Evolutionary conservation across 2,113 vertebrate genomes (phyloP).

Genomic region (Plectropomus leopardus): DNA sequence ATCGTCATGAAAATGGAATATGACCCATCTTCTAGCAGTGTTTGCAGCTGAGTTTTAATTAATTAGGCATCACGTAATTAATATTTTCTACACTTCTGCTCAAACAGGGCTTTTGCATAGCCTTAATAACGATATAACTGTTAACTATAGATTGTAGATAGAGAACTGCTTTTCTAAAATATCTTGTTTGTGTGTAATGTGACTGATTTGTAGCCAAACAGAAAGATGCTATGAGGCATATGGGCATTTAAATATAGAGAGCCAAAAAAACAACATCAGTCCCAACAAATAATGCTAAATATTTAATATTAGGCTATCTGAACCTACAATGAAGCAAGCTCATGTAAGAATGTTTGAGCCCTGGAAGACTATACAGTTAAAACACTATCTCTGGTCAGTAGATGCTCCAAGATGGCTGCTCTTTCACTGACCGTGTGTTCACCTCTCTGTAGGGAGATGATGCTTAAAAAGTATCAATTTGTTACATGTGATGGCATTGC

Average conservation of each 20-base stretch:
- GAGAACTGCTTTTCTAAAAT: neutral
- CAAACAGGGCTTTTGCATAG: neutral
- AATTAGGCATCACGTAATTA: neutral
- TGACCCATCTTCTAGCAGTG: neutral
- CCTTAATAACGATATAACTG: neutral
- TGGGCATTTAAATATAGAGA: neutral
- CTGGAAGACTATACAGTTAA: neutral
- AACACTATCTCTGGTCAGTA: neutral
- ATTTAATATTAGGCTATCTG: slow-evolving; percentile 1
- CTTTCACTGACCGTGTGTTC: neutral
- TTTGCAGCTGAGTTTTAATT: neutral
- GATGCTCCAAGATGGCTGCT: neutral
- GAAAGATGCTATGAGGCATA: neutral
- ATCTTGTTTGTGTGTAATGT: neutral
- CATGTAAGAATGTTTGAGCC: neutral
- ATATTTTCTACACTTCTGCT: neutral
- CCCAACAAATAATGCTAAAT: neutral
- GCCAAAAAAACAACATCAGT: neutral
- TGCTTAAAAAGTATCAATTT: slow-evolving; percentile 4
- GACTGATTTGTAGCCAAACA: no score
- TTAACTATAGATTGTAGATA: neutral
- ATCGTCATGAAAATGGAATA: neutral
- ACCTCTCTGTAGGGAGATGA: neutral
- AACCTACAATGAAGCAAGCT: neutral
- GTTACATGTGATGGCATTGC: slow-evolving; percentile 1